Evolutionary conservation across 2,888 invertebrate genomes (phyloP).

Genomic region (Hypolimnas misippus): DNA sequence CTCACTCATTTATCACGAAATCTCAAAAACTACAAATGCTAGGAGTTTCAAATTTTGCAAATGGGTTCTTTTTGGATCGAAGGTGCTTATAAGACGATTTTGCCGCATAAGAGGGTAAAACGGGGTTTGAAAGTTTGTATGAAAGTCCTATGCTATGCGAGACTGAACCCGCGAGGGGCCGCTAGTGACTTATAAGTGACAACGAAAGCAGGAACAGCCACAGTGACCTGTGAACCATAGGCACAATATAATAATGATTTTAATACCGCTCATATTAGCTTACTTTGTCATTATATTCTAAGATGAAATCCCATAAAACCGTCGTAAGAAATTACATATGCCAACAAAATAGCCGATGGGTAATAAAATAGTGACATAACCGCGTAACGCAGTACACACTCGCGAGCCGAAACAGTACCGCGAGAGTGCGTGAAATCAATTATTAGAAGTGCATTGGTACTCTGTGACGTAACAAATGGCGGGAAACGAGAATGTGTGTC

Average conservation of each 20-base stretch:
- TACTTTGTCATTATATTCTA: background rate
- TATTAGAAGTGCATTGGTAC: conserved; percentile 16
- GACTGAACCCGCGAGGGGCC: no score
- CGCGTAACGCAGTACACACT: conserved; percentile 16
- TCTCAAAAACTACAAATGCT: no score
- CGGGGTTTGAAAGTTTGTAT: no score
- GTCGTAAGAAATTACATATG: background rate
- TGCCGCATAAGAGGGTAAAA: no score
- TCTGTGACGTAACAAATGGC: conserved; percentile 9
- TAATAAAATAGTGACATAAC: conserved; percentile 15
- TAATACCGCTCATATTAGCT: background rate
- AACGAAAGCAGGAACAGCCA: no score
- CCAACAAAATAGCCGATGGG: background rate
- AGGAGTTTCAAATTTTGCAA: no score
- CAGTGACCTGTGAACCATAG: no score
- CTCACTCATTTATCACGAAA: no score
- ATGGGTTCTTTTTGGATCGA: no score
- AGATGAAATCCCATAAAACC: background rate
- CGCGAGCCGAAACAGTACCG: conserved; percentile 7
- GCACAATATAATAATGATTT: background rate
- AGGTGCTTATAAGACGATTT: no score
- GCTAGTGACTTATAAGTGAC: no score
- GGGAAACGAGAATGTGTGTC: conserved; percentile 5
- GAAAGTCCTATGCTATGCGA: no score
- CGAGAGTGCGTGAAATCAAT: conserved; percentile 26